phyloP scores from a whole-genome alignment of 2,888 invertebrate genomes.

The Cyclophora albipunctata region DNA sequence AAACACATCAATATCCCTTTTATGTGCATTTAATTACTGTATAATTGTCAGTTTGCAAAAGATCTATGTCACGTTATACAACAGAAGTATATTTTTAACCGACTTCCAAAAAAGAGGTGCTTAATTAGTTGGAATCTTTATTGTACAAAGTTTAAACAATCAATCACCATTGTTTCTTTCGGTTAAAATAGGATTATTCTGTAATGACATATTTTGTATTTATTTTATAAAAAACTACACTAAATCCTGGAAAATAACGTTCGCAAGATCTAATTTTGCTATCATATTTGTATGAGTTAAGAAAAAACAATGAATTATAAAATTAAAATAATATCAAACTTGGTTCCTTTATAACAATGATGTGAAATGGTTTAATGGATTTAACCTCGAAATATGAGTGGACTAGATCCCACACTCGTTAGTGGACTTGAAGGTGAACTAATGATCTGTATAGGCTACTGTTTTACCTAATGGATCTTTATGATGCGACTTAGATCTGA shows the following conservation, averaged over 20 bases:
- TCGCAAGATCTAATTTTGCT: no score
- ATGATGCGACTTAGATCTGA: no score
- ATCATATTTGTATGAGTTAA: no score
- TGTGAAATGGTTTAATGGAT: slow-evolving; percentile 19
- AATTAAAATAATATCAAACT: slow-evolving; percentile 8
- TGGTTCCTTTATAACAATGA: slow-evolving; percentile 8
- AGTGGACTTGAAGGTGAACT: slow-evolving; percentile 39
- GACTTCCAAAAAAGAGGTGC: no score
- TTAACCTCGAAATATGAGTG: slow-evolving; percentile 10
- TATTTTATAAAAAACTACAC: no score
- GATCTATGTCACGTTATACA: slow-evolving; percentile 12
- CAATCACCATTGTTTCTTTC: no score
- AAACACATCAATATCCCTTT: slow-evolving; percentile 7
- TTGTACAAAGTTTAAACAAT: no score
- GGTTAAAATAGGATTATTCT: no score
- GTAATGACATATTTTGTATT: no score
- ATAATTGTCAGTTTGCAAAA: slow-evolving; percentile 12
- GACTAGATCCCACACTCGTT: slow-evolving; percentile 47
- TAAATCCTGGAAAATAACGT: no score
- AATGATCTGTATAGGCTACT: slow-evolving; percentile 18
- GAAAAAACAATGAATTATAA: slow-evolving; percentile 10
- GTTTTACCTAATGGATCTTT: no score
- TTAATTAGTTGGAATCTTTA: no score
- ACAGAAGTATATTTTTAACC: background rate
- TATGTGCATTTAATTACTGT: slow-evolving; percentile 13